phyloP scores from a whole-genome alignment of 2,113 vertebrate genomes.

The Coracopsis vasa region DNA sequence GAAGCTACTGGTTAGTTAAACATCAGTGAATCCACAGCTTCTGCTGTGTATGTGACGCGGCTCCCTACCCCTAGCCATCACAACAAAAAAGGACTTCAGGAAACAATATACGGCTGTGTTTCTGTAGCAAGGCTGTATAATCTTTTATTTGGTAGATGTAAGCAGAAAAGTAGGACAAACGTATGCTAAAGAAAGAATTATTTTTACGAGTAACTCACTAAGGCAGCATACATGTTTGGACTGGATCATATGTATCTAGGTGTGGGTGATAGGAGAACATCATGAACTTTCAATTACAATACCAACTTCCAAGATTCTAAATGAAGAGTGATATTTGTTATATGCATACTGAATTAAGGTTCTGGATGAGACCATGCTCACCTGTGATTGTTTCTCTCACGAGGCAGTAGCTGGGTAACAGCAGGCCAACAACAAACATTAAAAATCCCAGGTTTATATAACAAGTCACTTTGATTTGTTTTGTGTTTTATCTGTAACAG shows the following conservation, averaged over 20 bases:
- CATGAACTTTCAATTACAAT: not conserved
- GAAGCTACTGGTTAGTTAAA: not conserved
- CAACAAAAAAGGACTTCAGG: not conserved
- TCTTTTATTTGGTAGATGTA: not conserved
- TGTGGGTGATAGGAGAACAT: not conserved
- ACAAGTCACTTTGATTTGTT: constrained; percentile 40
- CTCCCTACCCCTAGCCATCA: not conserved
- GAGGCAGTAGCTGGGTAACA: constrained; percentile 33
- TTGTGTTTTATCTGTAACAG: not conserved
- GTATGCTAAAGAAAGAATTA: not conserved
- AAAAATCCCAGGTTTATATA: constrained; percentile 9
- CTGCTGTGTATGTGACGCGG: rapidly evolving
- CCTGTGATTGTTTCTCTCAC: constrained; percentile 13
- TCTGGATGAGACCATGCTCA: not conserved
- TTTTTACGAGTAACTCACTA: not conserved
- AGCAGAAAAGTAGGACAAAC: not conserved
- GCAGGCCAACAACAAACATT: not conserved
- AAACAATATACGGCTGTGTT: not conserved
- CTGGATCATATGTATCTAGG: not conserved
- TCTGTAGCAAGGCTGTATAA: not conserved
- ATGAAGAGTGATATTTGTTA: not conserved
- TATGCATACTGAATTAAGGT: not conserved
- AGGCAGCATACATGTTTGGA: not conserved
- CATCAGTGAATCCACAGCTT: not conserved
- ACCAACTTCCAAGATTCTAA: not conserved